Conservation (phyloP, 2,888 invertebrate species). For the Altica lythri region DNA sequence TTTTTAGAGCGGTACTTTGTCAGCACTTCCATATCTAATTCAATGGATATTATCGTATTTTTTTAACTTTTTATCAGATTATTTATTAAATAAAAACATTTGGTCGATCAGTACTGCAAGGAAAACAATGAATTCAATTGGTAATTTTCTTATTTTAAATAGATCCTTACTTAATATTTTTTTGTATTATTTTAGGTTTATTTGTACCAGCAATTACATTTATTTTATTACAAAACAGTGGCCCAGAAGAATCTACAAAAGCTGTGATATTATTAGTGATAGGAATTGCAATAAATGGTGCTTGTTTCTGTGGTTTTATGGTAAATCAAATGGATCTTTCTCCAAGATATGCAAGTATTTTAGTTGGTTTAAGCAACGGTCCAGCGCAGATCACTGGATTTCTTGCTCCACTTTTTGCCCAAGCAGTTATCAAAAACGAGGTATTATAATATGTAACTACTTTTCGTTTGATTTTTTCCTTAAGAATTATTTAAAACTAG, state of each 20-base stretch:
- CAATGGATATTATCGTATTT: slow-evolving; percentile 76
- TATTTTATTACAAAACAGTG: slow-evolving; percentile 62
- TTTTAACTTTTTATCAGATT: slow-evolving; percentile 69
- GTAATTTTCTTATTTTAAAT: slow-evolving; percentile 43
- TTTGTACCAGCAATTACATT: slow-evolving; percentile 69
- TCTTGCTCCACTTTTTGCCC: slow-evolving; percentile 75
- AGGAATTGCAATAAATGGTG: slow-evolving; percentile 76
- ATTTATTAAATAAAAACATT: slow-evolving; percentile 58
- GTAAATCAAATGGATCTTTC: slow-evolving; percentile 83
- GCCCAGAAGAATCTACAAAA: slow-evolving; percentile 57
- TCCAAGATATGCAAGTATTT: slow-evolving; percentile 79
- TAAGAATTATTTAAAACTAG: too few species aligned
- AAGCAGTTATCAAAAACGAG: slow-evolving; percentile 69
- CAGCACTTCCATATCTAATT: slow-evolving; percentile 73
- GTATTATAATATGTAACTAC: too few species aligned
- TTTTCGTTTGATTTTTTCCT: too few species aligned
- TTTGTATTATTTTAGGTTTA: slow-evolving; percentile 49
- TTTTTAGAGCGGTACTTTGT: slow-evolving; percentile 68
- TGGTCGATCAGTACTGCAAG: slow-evolving; percentile 44
- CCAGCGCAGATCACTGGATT: slow-evolving; percentile 77
- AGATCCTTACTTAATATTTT: neutral
- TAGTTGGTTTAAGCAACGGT: slow-evolving; percentile 86
- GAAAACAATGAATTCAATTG: slow-evolving; percentile 44
- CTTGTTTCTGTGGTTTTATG: slow-evolving; percentile 75
- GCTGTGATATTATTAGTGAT: slow-evolving; percentile 70